phyloP scores from a whole-genome alignment of 2,797 vertebrate genomes.

The Myotis myotis region DNA sequence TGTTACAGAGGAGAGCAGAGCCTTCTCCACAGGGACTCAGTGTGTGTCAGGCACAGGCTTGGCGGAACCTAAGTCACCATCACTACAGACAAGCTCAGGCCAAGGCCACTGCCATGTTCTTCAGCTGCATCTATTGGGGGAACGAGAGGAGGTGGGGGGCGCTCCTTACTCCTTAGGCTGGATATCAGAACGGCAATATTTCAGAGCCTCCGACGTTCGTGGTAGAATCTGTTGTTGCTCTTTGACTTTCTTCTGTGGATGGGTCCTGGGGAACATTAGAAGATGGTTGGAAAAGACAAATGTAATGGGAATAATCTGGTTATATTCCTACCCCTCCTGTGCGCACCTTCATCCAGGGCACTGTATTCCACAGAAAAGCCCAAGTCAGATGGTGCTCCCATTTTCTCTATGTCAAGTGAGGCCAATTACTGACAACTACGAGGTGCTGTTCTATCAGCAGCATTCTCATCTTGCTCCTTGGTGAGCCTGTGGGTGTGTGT shows the following conservation, averaged over 20 bases:
- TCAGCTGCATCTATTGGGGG: background rate
- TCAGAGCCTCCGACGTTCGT: background rate
- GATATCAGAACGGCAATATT: background rate
- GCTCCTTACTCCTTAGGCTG: background rate
- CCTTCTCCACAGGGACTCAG: background rate
- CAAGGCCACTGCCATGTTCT: background rate
- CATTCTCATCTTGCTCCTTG: background rate
- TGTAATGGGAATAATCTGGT: background rate
- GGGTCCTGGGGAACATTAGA: background rate
- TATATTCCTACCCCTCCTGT: background rate
- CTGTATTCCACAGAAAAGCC: background rate
- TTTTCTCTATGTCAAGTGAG: background rate
- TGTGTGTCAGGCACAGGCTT: fast-evolving
- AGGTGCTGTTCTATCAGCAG: background rate
- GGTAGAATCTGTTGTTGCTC: background rate
- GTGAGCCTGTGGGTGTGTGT: background rate
- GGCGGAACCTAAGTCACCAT: background rate
- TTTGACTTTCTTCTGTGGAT: background rate
- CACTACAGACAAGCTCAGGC: background rate
- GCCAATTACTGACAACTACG: background rate
- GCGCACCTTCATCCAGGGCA: background rate
- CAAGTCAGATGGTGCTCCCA: background rate
- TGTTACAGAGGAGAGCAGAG: background rate
- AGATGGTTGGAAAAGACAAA: background rate
- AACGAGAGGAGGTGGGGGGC: fast-evolving